Evolutionary conservation across 1,140 invertebrate species (phyloP), one percentile per base, ranked within the genome.

Genomic region (Coenobita brevimanus): DNA sequence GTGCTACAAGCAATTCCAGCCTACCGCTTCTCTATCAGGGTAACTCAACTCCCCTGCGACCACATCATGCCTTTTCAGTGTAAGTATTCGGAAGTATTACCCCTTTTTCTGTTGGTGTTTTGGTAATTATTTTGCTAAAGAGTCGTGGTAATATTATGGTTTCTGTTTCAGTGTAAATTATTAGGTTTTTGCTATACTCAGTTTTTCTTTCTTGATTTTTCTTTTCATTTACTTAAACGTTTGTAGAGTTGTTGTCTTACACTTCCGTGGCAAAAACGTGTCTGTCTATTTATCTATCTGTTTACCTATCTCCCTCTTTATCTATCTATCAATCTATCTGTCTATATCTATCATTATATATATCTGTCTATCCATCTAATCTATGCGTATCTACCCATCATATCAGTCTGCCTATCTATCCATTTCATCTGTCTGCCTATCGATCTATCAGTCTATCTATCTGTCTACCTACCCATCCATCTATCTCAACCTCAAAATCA

Each of bases 1-100:
- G 88, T 89, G 13, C 38, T 83, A 1, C 88, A 89, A 50, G 82
- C 81, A 2, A 50, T 54, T 13, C 82, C 67, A 0, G 30, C 71
- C 0, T 79, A 89, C 62, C 69, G 46, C 13, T 89, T 89, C 76
- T 89, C 88, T 64, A 85, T 89, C 41, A 38, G 75, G n/a, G 41
- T 89, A 4, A 84, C 88, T 6, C 88, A 89, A 33, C 75, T 89
- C 30, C 57, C 64, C 13, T 89, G 88, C 36, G 46, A 69, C 15
- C 24, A 73, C 62, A 67, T 89, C 8, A 41, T 43, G 27, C 24
- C 43, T 27, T 89, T 89, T 33, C 24, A 54, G 2, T 89, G 88
- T 89, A 75, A 84, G 88, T 81, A n/a, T n/a, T n/a, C n/a, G n/a
- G n/a, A n/a, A n/a, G n/a, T n/a, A n/a, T n/a, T n/a, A n/a, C n/a